phyloP scores from a whole-genome alignment of 1,140 invertebrate species.

The Calliopsis andreniformis region DNA sequence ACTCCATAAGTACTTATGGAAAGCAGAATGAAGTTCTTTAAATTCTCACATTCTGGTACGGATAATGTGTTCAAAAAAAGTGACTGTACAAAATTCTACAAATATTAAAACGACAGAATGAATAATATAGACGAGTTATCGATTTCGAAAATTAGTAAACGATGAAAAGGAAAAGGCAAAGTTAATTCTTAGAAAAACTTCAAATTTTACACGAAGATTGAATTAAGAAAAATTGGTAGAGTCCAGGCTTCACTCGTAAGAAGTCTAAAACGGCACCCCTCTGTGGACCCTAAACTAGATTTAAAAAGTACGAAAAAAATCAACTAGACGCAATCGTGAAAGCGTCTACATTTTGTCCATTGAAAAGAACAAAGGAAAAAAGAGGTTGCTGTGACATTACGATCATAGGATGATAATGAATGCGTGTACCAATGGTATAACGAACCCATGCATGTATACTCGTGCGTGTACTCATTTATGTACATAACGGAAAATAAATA shows the following conservation, averaged over 20 bases:
- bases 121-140: no score
- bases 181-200: not conserved
- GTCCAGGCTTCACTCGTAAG: constrained; percentile 4
- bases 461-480: constrained; percentile 48
- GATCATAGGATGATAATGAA: constrained; percentile 43
- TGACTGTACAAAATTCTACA: no score
- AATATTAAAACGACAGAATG: no score
- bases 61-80: no score
- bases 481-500: not conserved
- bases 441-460: constrained; percentile 17
- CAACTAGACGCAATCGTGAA: not conserved
- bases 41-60: no score
- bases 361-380: not conserved
- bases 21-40: no score
- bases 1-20: no score
- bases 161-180: not conserved
- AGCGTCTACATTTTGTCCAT: constrained; percentile 29
- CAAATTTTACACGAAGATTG: not conserved
- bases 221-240: constrained; percentile 16
- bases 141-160: not conserved
- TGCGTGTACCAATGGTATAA: constrained; percentile 29
- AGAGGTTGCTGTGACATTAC: constrained; percentile 36
- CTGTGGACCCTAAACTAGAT: constrained; percentile 30
- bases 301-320: not conserved
- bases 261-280: constrained; percentile 11